Conservation (phyloP, 2,797 vertebrate species). For the Meriones psammophilus region DNA sequence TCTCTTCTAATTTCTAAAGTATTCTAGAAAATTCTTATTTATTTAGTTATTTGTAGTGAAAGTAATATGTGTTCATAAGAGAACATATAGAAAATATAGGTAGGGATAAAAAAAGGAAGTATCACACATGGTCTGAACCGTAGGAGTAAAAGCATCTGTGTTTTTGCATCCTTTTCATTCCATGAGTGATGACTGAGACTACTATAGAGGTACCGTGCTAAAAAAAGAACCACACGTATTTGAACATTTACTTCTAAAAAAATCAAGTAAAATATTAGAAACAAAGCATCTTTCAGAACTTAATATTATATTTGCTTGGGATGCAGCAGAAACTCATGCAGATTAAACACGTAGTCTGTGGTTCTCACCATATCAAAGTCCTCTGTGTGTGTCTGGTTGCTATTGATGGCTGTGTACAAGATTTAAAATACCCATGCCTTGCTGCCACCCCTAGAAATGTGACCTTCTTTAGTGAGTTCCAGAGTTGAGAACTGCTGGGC, state of each 20-base stretch:
- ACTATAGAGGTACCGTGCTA: not conserved
- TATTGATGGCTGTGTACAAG: not conserved
- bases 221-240: not conserved
- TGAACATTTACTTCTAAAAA: slow-evolving; percentile 15
- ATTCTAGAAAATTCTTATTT: not conserved
- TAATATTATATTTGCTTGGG: slow-evolving; percentile 2
- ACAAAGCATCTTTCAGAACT: slow-evolving; percentile 38
- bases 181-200: not conserved
- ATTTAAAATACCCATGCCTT: slow-evolving; percentile 31
- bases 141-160: not conserved
- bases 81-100: slow-evolving; percentile 24
- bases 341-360: not conserved
- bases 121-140: not conserved
- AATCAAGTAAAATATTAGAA: not conserved
- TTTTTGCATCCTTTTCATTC: slow-evolving; percentile 14
- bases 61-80: slow-evolving; percentile 27
- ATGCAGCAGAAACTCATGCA: not conserved
- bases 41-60: not conserved
- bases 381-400: not conserved
- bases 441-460: not conserved
- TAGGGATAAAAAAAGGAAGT: not conserved
- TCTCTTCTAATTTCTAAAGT: slow-evolving; percentile 37
- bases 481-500: not conserved
- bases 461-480: not conserved
- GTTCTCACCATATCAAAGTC: not conserved